Evolutionary conservation across 2,888 invertebrate genomes (phyloP), one percentile per base, ranked within the genome.

Genomic region (Tenthredo distinguenda): DNA sequence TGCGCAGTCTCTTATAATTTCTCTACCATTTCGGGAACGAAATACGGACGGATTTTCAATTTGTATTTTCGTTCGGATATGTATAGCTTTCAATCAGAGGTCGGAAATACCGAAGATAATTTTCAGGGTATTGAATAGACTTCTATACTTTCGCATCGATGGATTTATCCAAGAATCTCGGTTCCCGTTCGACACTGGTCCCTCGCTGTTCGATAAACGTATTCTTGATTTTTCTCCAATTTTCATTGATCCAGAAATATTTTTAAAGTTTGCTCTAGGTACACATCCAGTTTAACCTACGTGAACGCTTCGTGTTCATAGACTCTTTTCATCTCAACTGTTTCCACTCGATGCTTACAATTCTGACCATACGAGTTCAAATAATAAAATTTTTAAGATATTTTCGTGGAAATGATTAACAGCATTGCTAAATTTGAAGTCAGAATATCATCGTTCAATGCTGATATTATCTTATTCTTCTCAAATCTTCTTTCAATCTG

Each of bases 241-340:
- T 58, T 37, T 34, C 58, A 58, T 62, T 37, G 58, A 12, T 81
- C 7, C 34, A 21, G 62, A 81, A 81, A 81, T 62, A 81, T 62
- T 62, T 40, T 40, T 10, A 1, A 62, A 81, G 40, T 62, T 81
- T 81, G 40, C 62, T 81, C 81, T 81, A 21, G 58, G 62, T 18
- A 81, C 58, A 81, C 37, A 62, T 6, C 62, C 81, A 62, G 40
- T 62, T 81, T 62, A 18, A 81, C 40, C 37, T 10, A 26, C 26
- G 9, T 37, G 18, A 9, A 79, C 18, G 18, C 55, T 58, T 40
- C 58, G 18, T n/a, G n/a, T 55, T 62, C 21, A 37, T 37, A 55
- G n/a, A 37, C 31, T 40, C 62, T 62, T 21, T 26, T 21, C 21
- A 37, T 26, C 26, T 21, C 21, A 37, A 34, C 31, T 50, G 34